phyloP scores from a whole-genome alignment of 2,888 invertebrate species.

The Tribolium freemani region DNA sequence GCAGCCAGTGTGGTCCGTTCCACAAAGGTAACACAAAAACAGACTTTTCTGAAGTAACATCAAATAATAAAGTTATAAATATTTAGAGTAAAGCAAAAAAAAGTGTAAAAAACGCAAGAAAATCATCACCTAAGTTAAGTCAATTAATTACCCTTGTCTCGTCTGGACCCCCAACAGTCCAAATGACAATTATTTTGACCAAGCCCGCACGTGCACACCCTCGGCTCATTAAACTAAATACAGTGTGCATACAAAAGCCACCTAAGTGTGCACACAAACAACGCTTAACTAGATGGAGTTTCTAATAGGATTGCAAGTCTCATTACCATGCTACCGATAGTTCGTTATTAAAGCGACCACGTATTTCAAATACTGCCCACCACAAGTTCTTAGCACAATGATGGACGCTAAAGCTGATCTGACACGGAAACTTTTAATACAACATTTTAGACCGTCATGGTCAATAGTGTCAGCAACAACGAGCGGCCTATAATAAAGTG shows the following conservation, averaged over 20 bases:
- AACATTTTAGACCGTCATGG: conserved; percentile 10
- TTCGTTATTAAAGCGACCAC: conserved; percentile 33
- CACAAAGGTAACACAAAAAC: not conserved
- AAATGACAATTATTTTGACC: conserved; percentile 25
- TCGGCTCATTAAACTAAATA: conserved; percentile 34
- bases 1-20: not conserved
- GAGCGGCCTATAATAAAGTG: not conserved
- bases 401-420: conserved; percentile 7
- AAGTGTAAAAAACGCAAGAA: too few species aligned
- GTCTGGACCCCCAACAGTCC: not conserved
- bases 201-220: conserved; percentile 29
- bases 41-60: not conserved
- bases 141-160: not conserved
- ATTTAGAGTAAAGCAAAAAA: too few species aligned
- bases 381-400: conserved; percentile 2
- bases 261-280: conserved; percentile 36
- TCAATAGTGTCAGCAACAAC: conserved; percentile 4
- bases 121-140: not conserved
- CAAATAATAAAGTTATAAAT: too few species aligned
- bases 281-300: conserved; percentile 31
- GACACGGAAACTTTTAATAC: conserved; percentile 1
- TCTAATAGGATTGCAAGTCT: conserved; percentile 39
- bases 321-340: conserved; percentile 40
- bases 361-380: conserved; percentile 35
- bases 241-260: conserved; percentile 37